Evolutionary conservation across 1,140 invertebrate genomes (phyloP).

Genomic region (Drosophila tropicalis): DNA sequence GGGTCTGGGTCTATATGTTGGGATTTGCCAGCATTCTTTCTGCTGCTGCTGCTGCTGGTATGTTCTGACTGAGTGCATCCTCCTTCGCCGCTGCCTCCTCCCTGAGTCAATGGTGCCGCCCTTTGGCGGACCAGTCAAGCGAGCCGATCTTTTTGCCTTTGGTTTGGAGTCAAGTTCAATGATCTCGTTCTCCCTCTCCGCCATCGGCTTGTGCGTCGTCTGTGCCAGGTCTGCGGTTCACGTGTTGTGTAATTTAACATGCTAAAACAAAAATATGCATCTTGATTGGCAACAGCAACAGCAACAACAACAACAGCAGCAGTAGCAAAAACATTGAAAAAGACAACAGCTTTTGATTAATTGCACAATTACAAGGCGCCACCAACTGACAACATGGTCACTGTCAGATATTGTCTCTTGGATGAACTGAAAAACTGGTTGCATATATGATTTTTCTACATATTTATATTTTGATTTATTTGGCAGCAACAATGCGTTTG

Average conservation of each 20-base stretch:
- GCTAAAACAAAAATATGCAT: slow-evolving; percentile 68
- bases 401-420: slow-evolving; percentile 34
- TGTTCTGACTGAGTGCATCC: slow-evolving; percentile 45
- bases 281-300: slow-evolving; percentile 57
- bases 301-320: slow-evolving; percentile 6
- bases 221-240: slow-evolving; percentile 43
- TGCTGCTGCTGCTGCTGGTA: neutral
- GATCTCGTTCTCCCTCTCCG: slow-evolving; percentile 42
- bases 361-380: slow-evolving; percentile 51
- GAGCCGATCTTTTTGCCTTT: slow-evolving; percentile 54
- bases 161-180: slow-evolving; percentile 63
- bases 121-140: slow-evolving; percentile 51
- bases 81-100: neutral
- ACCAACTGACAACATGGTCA: slow-evolving; percentile 25
- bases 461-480: slow-evolving; percentile 52
- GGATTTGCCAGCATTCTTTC: slow-evolving; percentile 35
- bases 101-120: slow-evolving; percentile 34
- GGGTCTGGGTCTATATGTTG: slow-evolving; percentile 29
- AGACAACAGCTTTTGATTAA: slow-evolving; percentile 63
- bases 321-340: neutral
- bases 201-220: slow-evolving; percentile 41
- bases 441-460: slow-evolving; percentile 2
- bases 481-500: slow-evolving; percentile 53
- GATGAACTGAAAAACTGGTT: slow-evolving; percentile 55
- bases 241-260: slow-evolving; percentile 36